Conservation (phyloP, 2,113 vertebrate species). For the Hemibagrus wyckioides region DNA sequence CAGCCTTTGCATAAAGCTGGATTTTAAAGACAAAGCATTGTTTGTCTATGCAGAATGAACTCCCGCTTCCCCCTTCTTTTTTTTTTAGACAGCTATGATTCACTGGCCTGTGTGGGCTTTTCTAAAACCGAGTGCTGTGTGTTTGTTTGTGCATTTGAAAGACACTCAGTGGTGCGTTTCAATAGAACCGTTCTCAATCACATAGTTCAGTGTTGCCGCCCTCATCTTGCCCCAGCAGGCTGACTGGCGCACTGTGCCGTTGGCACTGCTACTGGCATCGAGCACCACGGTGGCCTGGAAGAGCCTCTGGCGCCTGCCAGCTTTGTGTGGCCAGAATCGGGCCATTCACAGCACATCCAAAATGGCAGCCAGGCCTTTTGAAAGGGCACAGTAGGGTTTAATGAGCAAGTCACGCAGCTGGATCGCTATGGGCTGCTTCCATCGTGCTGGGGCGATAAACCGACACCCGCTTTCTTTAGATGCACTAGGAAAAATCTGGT, state of each 20-base stretch:
- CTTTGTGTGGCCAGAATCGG: constrained; percentile 52
- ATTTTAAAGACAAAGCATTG: constrained; percentile 45
- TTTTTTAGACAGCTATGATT: constrained; percentile 37
- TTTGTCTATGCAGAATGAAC: constrained; percentile 42
- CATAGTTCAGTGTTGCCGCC: constrained; percentile 23
- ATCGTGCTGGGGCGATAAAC: neutral
- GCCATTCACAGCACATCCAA: constrained; percentile 53
- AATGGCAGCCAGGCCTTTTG: constrained; percentile 27
- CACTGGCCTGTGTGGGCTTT: constrained; percentile 30
- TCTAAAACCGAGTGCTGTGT: constrained; percentile 26
- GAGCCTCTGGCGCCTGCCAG: constrained; percentile 54
- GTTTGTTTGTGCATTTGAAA: constrained; percentile 45
- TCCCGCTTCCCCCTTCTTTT: constrained; percentile 17
- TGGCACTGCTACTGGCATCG: constrained; percentile 55
- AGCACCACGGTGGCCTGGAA: constrained; percentile 2
- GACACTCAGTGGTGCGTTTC: constrained; percentile 21
- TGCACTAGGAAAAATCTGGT: neutral
- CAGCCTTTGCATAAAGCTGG: constrained; percentile 47
- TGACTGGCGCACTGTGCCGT: constrained; percentile 46
- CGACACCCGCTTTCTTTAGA: neutral
- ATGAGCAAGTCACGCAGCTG: constrained; percentile 43
- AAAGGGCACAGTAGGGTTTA: constrained; percentile 46
- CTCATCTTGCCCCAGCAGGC: constrained; percentile 36
- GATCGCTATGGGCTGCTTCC: neutral
- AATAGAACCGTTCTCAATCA: constrained; percentile 30